Percentiles rank a stretch among this genome's conserved stretches.
Conservation (phyloP, 2,888 invertebrate species). For the Ecliptopera silaceata region DNA sequence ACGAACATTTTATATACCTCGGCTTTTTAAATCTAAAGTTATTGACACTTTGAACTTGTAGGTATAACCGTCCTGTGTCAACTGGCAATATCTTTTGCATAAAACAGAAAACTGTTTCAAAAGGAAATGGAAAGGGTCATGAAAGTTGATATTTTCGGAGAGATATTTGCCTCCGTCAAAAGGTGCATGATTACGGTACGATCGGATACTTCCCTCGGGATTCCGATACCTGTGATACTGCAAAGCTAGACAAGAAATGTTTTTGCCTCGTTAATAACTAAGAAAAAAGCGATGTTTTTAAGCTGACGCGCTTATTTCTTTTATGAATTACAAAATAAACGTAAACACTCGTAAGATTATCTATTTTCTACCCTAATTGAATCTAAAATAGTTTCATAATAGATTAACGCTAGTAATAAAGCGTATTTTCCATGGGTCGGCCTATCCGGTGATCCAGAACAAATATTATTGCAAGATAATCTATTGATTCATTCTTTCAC, state of each 20-base stretch:
- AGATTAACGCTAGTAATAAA: neutral
- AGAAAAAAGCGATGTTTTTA: neutral
- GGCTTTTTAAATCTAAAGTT: too few species aligned
- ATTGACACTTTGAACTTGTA: too few species aligned
- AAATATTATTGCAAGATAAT: slow-evolving; percentile 61
- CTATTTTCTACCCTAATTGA: neutral
- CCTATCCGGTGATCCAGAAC: slow-evolving; percentile 48
- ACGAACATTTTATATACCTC: too few species aligned
- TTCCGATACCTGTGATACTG: slow-evolving; percentile 26
- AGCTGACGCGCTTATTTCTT: neutral
- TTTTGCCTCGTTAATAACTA: neutral
- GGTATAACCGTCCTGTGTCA: too few species aligned
- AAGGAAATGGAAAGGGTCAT: neutral
- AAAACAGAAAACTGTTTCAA: neutral
- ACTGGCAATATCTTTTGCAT: neutral
- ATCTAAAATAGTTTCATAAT: neutral
- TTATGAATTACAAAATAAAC: too few species aligned
- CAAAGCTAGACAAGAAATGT: slow-evolving; percentile 10
- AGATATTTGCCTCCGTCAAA: slow-evolving; percentile 29
- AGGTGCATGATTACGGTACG: slow-evolving; percentile 34
- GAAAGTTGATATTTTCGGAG: slow-evolving; percentile 23
- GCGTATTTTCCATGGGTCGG: slow-evolving; percentile 21
- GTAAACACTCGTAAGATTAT: neutral
- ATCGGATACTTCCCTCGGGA: slow-evolving; percentile 28
- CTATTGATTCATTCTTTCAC: slow-evolving; percentile 67